Evolutionary conservation across 2,113 vertebrate species (phyloP).

Genomic region (Erinaceus europaeus): DNA sequence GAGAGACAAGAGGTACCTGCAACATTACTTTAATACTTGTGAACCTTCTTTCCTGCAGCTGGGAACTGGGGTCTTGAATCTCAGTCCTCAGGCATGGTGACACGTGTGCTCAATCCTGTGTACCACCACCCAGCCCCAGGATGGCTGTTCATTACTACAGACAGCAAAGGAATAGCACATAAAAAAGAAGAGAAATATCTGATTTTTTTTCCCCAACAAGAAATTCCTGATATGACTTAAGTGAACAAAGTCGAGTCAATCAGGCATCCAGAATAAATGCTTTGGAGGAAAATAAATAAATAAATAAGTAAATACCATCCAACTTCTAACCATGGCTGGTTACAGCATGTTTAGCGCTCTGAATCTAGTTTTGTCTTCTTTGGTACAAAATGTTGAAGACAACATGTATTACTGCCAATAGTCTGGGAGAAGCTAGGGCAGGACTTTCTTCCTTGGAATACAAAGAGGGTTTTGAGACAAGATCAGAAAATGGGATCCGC

Average conservation of each 20-base stretch:
- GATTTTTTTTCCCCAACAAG: too few relatives aligned
- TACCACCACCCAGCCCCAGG: too few relatives aligned
- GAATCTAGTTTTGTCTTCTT: not conserved
- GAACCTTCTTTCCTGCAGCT: too few relatives aligned
- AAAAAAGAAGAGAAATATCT: conserved; percentile 39
- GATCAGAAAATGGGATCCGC: not conserved
- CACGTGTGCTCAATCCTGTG: too few relatives aligned
- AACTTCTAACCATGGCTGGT: not conserved
- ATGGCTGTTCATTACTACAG: conserved; percentile 24
- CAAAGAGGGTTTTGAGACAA: not conserved
- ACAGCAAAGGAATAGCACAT: conserved; percentile 24
- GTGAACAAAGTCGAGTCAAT: conserved; percentile 28
- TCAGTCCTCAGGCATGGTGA: too few relatives aligned
- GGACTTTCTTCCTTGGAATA: not conserved
- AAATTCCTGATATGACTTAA: not conserved
- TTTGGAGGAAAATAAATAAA: not conserved
- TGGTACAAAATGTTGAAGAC: conserved; percentile 10
- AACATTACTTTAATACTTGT: too few relatives aligned
- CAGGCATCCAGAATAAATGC: not conserved
- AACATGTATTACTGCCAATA: not conserved
- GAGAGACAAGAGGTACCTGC: too few relatives aligned
- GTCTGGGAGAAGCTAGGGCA: not conserved
- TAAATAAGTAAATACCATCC: not conserved
- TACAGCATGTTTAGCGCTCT: not conserved
- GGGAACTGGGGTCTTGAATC: too few relatives aligned